phyloP scores from a whole-genome alignment of 2,888 invertebrate genomes.

The Sialis lutaria region DNA sequence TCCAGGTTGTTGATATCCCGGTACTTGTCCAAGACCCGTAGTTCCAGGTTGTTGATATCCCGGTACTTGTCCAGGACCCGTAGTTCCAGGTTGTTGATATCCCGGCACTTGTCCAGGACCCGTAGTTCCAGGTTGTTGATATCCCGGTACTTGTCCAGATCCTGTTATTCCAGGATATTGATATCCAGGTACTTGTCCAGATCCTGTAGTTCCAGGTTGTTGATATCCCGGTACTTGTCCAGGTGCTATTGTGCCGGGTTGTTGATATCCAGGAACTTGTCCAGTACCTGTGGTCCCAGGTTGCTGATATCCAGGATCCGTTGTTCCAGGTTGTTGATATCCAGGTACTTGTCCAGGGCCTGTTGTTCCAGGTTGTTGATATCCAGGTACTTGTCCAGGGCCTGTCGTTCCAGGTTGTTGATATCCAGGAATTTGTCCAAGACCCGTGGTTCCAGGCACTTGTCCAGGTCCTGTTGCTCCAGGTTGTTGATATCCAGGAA shows the following conservation, averaged over 20 bases:
- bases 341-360: constrained; percentile 3
- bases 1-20: constrained; percentile 2
- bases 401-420: not conserved
- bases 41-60: not conserved
- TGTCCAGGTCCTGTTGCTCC: constrained; percentile 2
- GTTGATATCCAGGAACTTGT: not conserved
- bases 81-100: constrained; percentile 1
- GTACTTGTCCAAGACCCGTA: not conserved
- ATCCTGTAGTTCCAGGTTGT: not conserved
- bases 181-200: not conserved
- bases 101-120: constrained; percentile 5
- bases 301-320: not conserved
- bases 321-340: not conserved
- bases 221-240: constrained; percentile 7
- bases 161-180: constrained; percentile 6
- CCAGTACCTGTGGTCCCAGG: constrained; percentile 3
- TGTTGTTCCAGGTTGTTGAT: not conserved
- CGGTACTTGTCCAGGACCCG: not conserved
- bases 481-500: constrained; percentile 5
- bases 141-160: constrained; percentile 9
- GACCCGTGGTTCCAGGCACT: constrained; percentile 2
- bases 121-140: constrained; percentile 2
- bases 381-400: not conserved
- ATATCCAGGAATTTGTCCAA: constrained; percentile 5
- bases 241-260: not conserved